Conservation (phyloP, 2,888 invertebrate species). For the Lingula anatina region DNA sequence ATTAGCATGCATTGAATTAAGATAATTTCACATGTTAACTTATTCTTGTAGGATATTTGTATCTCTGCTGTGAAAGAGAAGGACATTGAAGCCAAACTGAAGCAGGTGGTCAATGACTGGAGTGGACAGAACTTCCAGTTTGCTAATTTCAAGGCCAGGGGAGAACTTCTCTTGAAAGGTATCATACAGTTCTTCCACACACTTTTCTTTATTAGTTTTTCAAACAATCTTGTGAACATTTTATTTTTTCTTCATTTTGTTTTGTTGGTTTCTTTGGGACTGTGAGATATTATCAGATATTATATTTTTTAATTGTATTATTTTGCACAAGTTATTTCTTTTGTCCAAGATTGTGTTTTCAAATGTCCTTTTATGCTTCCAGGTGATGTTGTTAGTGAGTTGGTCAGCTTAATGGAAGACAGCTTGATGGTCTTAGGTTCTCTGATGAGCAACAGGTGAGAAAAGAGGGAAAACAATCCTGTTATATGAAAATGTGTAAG, state of each 20-base stretch:
- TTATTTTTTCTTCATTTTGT: neutral
- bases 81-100: slow-evolving; percentile 92
- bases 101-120: slow-evolving; percentile 94
- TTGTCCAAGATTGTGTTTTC: neutral
- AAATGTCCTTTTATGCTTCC: slow-evolving; percentile 5
- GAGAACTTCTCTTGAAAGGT: slow-evolving; percentile 78
- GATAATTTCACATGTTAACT: too few species aligned
- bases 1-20: too few species aligned
- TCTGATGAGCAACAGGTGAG: slow-evolving; percentile 77
- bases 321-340: neutral
- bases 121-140: slow-evolving; percentile 82
- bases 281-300: neutral
- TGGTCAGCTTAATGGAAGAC: slow-evolving; percentile 90
- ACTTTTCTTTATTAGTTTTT: too few species aligned
- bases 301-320: neutral
- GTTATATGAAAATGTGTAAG: too few species aligned
- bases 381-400: slow-evolving; percentile 93
- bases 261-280: neutral
- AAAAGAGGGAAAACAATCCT: neutral
- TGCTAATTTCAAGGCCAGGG: slow-evolving; percentile 89
- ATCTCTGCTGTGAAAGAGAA: slow-evolving; percentile 98
- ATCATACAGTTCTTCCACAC: neutral
- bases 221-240: neutral
- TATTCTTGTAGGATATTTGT: slow-evolving; percentile 72
- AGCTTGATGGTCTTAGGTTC: slow-evolving; percentile 93